Evolutionary conservation across 2,888 invertebrate genomes (phyloP), one percentile per base, ranked within the genome.

Genomic region (Thysanoteuthis rhombus): DNA sequence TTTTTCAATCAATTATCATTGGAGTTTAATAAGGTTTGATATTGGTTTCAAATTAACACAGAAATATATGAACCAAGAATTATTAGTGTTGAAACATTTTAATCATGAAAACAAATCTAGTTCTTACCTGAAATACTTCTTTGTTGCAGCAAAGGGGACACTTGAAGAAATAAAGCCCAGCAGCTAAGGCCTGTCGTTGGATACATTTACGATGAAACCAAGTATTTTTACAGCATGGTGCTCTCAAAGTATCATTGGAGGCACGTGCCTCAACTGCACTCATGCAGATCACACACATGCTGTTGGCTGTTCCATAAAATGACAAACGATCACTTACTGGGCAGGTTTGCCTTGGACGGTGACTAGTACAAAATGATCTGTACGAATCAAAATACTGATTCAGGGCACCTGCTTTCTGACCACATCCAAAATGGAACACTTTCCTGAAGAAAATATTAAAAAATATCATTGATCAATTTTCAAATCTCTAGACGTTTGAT

Each of bases 61-160:
- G 22, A 47, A 47, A 47, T 47, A 47, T 22, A 47, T 47, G 4
- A 22, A 1, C 16, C 4, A 4, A 22, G 19, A 19, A 47, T 19
- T 22, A 19, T 22, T 19, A 58, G 28, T 52, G 52, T 22, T 19
- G 22, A 58, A 58, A 75, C 1, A 36, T n/a, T n/a, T n/a, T 10
- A 6, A n/a, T n/a, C 10, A 32, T 5, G 58, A 75, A 75, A 36
- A 75, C 12, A 75, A 75, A 75, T 75, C 16, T 12, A 16, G 36
- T 75, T 36, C 92, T n/a, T 92, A 92, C 92, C 92, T 92, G 97
- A 97, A 98, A 98, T 4, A 97, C 96, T 0, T 98, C 97, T 93
- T 98, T 98, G 96, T 98, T 98, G 95, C 98, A 98, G 95, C 97
- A 99, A 0, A 98, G 97, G 0, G 99, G 98, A 96, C 99, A 99